Conservation (phyloP, 1,140 invertebrate genomes). For the Frieseomelitta varia region DNA sequence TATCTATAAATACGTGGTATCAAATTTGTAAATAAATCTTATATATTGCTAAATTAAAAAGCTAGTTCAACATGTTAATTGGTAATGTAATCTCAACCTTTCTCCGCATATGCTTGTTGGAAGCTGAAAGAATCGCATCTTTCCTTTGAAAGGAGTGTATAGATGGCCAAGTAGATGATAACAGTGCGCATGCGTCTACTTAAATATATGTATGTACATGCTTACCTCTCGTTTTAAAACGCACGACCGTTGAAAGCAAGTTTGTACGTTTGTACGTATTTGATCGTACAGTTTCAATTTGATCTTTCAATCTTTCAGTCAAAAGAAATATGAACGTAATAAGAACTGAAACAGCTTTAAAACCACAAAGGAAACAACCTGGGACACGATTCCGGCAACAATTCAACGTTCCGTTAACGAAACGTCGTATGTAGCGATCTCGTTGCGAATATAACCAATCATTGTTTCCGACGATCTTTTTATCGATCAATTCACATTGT, state of each 20-base stretch:
- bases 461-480: too few relatives aligned
- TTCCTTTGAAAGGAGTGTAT: too few relatives aligned
- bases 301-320: background rate
- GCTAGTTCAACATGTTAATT: background rate
- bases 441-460: background rate
- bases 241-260: background rate
- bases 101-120: background rate
- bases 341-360: background rate
- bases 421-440: background rate
- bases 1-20: slow-evolving; percentile 49
- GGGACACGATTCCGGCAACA: background rate
- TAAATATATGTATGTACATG: too few relatives aligned
- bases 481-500: background rate
- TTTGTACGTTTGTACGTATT: background rate
- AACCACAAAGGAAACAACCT: background rate
- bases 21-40: slow-evolving; percentile 73
- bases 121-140: background rate
- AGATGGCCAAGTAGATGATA: background rate
- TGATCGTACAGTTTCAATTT: background rate
- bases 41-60: slow-evolving; percentile 57
- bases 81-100: background rate
- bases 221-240: background rate
- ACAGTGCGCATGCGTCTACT: too few relatives aligned
- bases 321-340: slow-evolving; percentile 27
- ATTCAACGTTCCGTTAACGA: background rate